A percentile compares a stretch with the other conserved stretches of the same genome.
Evolutionary conservation across 2,113 vertebrate genomes (phyloP).

Genomic region (Myrmecobius fasciatus): DNA sequence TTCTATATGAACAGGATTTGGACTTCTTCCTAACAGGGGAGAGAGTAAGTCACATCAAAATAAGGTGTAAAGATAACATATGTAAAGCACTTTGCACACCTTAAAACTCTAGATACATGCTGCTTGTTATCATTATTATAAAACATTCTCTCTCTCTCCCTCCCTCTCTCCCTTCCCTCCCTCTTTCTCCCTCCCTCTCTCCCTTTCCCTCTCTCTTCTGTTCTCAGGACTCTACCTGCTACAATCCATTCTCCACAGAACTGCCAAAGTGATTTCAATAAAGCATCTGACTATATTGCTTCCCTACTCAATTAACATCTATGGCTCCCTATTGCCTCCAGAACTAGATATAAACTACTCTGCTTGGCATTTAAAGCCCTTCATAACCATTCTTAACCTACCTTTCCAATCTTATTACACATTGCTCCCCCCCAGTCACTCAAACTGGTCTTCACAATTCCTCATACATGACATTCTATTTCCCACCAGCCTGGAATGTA

Average conservation of each 20-base stretch:
- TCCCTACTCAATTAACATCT: background rate
- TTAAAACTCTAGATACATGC: too few species aligned
- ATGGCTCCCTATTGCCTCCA: background rate
- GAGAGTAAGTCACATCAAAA: too few species aligned
- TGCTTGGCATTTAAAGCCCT: background rate
- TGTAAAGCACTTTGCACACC: too few species aligned
- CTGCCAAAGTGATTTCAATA: background rate
- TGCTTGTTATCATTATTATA: too few species aligned
- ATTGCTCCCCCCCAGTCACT: background rate
- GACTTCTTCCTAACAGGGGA: too few species aligned
- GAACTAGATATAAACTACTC: background rate
- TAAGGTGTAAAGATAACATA: too few species aligned
- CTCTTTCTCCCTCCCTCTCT: too few species aligned
- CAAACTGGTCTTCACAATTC: background rate
- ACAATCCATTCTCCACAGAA: background rate
- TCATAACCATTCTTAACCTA: background rate
- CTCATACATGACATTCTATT: background rate
- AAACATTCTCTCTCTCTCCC: too few species aligned
- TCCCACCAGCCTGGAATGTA: background rate
- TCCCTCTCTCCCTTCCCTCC: too few species aligned
- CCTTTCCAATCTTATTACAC: background rate
- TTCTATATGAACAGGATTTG: too few species aligned
- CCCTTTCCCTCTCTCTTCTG: too few species aligned
- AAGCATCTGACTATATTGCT: background rate
- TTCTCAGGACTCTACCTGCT: background rate